Evolutionary conservation across 1,140 invertebrate species (phyloP).

Genomic region (Brachionus manjavacas): DNA sequence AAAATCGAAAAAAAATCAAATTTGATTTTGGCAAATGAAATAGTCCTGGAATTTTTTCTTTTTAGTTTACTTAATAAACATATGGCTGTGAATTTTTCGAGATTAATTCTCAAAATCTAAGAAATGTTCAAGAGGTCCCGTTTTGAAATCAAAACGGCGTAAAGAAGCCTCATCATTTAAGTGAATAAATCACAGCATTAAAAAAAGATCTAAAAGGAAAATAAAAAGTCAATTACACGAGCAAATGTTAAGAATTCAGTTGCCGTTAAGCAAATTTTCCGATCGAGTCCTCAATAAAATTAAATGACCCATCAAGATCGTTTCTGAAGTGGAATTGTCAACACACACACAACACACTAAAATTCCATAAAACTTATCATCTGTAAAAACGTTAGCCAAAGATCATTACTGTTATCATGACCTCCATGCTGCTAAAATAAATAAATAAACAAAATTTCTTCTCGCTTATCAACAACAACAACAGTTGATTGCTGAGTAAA

Average conservation of each 20-base stretch:
- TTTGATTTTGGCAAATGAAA: too few species aligned
- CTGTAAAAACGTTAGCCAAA: not conserved
- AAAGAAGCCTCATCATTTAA: not conserved
- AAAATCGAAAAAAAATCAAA: too few species aligned
- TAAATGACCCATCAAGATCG: not conserved
- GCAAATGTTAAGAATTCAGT: not conserved
- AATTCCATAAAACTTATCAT: conserved; percentile 37
- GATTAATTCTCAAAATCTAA: not conserved
- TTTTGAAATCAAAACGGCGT: not conserved
- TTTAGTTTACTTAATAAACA: not conserved
- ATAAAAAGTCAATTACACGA: not conserved
- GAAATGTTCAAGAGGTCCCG: not conserved
- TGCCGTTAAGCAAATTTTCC: not conserved
- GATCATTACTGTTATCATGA: conserved; percentile 2
- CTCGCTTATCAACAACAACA: conserved; percentile 19
- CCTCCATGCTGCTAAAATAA: not conserved
- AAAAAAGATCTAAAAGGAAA: not conserved
- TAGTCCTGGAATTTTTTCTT: too few species aligned
- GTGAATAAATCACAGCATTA: not conserved
- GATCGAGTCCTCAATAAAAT: not conserved
- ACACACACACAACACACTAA: not conserved
- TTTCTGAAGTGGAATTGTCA: conserved; percentile 1
- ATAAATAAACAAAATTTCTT: conserved; percentile 18
- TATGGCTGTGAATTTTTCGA: not conserved
- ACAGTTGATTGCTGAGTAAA: not conserved